Evolutionary conservation across 2,797 vertebrate species (phyloP).

Genomic region (Pangasius larnaudii): DNA sequence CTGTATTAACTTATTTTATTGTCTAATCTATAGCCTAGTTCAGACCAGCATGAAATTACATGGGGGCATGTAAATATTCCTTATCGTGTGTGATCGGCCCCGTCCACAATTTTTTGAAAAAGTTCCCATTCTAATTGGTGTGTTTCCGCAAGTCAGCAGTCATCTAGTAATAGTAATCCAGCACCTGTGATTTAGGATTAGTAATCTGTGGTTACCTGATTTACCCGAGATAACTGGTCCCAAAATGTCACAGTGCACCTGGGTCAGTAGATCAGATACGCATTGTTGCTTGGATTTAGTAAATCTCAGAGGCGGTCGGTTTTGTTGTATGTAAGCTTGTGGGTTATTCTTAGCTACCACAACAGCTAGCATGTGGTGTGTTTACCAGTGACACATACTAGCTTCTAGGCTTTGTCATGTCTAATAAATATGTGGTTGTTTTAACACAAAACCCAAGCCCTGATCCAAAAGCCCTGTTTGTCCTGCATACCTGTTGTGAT

Average conservation of each 20-base stretch:
- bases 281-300: background rate
- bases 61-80: background rate
- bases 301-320: background rate
- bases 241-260: background rate
- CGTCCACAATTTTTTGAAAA: background rate
- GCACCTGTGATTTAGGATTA: background rate
- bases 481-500: background rate
- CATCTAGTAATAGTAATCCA: background rate
- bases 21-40: background rate
- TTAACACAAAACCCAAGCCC: background rate
- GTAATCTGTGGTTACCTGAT: background rate
- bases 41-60: background rate
- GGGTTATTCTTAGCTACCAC: background rate
- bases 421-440: background rate
- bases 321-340: background rate
- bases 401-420: slow-evolving; percentile 3
- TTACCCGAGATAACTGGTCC: too few relatives aligned
- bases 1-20: background rate
- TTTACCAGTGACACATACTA: background rate
- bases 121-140: background rate
- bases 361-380: background rate
- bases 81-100: background rate
- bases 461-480: background rate
- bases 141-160: background rate
- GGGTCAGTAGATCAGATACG: background rate